Conservation (phyloP, 2,113 vertebrate genomes). For the Cheilinus undulatus region DNA sequence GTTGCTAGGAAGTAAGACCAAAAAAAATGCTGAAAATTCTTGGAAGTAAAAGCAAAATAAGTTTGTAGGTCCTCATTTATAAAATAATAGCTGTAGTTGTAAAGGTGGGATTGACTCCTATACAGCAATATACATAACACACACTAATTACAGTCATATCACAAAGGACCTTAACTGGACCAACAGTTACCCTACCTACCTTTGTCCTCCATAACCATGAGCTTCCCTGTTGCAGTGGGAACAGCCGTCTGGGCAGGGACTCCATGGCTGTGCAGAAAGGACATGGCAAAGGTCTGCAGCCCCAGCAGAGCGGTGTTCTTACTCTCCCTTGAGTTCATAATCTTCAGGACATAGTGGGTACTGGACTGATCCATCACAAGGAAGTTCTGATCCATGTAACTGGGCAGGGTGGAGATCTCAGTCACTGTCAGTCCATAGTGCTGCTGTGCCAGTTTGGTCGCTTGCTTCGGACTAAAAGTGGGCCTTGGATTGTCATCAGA, state of each 20-base stretch:
- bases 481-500: conserved; percentile 12
- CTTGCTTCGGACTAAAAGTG: conserved; percentile 7
- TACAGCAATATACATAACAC: too few relatives aligned
- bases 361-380: conserved; percentile 51
- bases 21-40: too few relatives aligned
- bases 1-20: too few relatives aligned
- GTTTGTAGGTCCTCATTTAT: too few relatives aligned
- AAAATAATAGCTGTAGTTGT: too few relatives aligned
- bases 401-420: conserved; percentile 81
- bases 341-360: conserved; percentile 86
- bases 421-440: conserved; percentile 9
- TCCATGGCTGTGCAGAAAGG: conserved; percentile 80
- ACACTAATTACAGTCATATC: too few relatives aligned
- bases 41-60: too few relatives aligned
- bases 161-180: too few relatives aligned
- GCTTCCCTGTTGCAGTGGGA: conserved; percentile 67
- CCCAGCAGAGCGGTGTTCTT: conserved; percentile 76
- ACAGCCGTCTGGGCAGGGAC: conserved; percentile 79
- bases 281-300: conserved; percentile 82
- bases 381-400: conserved; percentile 92
- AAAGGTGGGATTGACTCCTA: too few relatives aligned
- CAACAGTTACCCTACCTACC: conserved; percentile 72
- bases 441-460: background rate
- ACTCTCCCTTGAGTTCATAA: conserved; percentile 85
- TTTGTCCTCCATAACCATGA: conserved; percentile 77